These are phyloP conservation scores for Oreochromis aureus DNA, from an alignment of 2,113 vertebrate genomes.

Conservation along the genomic window DNA sequence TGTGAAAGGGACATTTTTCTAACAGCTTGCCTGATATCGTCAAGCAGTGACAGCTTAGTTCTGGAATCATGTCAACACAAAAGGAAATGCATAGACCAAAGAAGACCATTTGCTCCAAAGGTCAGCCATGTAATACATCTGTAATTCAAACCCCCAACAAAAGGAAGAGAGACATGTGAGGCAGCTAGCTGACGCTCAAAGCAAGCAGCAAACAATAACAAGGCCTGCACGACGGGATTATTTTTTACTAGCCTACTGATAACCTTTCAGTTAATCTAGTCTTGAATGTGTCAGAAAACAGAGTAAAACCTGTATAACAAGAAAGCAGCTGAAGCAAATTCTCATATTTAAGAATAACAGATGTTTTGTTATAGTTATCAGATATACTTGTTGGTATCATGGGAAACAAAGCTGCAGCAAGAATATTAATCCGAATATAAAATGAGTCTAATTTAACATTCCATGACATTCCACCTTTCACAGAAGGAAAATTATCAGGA, in stretches of 20 bases:
- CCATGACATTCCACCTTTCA: neutral
- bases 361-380: neutral
- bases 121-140: neutral
- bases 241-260: neutral
- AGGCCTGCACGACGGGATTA: neutral
- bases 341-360: neutral
- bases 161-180: neutral
- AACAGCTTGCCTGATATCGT: neutral
- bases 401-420: neutral
- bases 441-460: fast-evolving
- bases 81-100: neutral
- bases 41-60: constrained; percentile 8
- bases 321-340: neutral
- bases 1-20: neutral
- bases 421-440: neutral
- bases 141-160: neutral
- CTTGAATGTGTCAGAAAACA: neutral
- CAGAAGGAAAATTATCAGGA: neutral
- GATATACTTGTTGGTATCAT: neutral
- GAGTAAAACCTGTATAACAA: neutral
- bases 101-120: neutral
- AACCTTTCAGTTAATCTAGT: neutral
- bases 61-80: neutral
- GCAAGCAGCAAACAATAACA: neutral
- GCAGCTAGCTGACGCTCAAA: neutral